These are phyloP conservation scores for Semibalanus balanoides DNA, from an alignment of 1,140 invertebrate species.

Conservation along the genomic window DNA sequence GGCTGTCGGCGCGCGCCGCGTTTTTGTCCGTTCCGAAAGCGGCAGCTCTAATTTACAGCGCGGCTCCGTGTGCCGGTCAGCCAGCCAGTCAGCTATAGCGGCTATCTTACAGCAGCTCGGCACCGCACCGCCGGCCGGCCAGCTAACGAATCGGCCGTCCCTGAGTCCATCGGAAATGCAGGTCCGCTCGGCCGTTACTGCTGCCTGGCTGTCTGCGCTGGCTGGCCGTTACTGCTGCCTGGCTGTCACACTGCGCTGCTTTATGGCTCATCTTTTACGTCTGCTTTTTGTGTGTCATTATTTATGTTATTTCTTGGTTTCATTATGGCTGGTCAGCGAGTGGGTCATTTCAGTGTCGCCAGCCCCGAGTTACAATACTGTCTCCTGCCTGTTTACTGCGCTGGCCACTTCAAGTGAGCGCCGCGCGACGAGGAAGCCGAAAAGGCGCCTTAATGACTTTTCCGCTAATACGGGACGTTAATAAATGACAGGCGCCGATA, in stretches of 20 bases:
- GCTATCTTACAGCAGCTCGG: too few relatives aligned
- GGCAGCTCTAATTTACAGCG: neutral
- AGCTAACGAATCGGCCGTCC: neutral
- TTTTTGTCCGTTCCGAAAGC: neutral
- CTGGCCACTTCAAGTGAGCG: neutral
- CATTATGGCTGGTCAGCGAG: neutral
- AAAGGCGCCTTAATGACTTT: neutral
- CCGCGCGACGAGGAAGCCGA: neutral
- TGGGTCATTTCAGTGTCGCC: neutral
- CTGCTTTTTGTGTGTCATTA: neutral
- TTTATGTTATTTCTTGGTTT: neutral
- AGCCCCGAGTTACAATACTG: neutral
- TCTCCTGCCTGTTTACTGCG: neutral
- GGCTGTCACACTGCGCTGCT: neutral
- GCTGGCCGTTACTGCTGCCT: neutral
- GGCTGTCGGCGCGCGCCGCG: neutral
- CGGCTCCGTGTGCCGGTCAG: too few relatives aligned
- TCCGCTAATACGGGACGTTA: neutral
- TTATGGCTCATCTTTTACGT: constrained; percentile 1
- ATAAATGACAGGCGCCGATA: neutral
- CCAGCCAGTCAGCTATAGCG: too few relatives aligned
- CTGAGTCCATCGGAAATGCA: neutral
- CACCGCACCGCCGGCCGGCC: too few relatives aligned
- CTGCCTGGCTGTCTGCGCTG: neutral
- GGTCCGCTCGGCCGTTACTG: neutral